Percentiles rank a stretch among this genome's conserved stretches.
These are phyloP conservation scores for Drosophila asahinai DNA, from an alignment of 1,140 invertebrate genomes.

Conservation along the genomic window DNA sequence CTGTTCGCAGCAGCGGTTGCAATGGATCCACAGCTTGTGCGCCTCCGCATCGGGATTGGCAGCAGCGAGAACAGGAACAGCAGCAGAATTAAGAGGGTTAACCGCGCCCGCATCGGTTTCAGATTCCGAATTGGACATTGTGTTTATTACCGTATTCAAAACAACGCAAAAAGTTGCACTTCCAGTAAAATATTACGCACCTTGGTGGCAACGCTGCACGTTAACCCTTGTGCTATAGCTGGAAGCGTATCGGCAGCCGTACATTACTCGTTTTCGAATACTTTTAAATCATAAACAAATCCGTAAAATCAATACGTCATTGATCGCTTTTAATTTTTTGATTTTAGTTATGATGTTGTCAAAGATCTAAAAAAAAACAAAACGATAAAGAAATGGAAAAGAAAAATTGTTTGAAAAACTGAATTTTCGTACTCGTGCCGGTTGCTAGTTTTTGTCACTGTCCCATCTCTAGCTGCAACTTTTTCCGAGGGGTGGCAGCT, in stretches of 20 bases:
- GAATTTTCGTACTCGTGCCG: not conserved
- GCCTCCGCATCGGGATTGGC: not conserved
- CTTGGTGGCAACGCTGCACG: not conserved
- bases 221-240: not conserved
- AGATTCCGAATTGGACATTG: conserved; percentile 1
- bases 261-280: too few species aligned
- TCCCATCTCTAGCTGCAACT: not conserved
- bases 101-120: too few species aligned
- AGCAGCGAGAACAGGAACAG: not conserved
- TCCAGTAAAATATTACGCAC: not conserved
- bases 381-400: too few species aligned
- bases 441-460: too few species aligned
- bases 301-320: too few species aligned
- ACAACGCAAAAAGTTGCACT: not conserved
- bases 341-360: too few species aligned
- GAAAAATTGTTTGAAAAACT: too few species aligned
- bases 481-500: conserved; percentile 1
- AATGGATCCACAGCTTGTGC: conserved; percentile 70
- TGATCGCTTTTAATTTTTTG: too few species aligned
- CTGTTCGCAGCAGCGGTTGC: conserved; percentile 60
- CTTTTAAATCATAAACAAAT: too few species aligned
- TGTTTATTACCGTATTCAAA: not conserved
- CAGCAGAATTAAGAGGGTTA: not conserved
- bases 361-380: too few species aligned
- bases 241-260: too few species aligned